Evolutionary conservation across 2,113 vertebrate species (phyloP).

Genomic region (Cercopithecus mona): DNA sequence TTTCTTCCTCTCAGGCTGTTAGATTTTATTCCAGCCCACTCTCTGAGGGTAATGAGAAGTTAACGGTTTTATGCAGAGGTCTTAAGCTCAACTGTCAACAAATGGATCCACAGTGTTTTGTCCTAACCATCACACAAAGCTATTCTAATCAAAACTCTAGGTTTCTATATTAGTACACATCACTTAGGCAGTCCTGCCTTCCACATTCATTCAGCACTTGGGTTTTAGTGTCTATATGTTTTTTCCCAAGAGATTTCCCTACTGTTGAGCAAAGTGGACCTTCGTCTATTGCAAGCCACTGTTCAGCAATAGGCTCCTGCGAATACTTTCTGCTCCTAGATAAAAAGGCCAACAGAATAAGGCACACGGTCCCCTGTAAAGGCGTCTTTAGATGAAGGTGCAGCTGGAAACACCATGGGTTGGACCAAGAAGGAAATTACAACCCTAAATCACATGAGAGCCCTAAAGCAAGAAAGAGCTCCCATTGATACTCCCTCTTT

Average conservation of each 20-base stretch:
- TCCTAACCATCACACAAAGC: not conserved
- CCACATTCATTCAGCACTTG: not conserved
- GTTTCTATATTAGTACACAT: not conserved
- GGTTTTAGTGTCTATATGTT: not conserved
- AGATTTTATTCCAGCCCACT: not conserved
- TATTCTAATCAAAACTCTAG: not conserved
- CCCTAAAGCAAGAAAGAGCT: not conserved
- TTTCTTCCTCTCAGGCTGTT: not conserved
- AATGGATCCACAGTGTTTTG: not conserved
- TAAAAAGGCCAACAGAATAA: not conserved
- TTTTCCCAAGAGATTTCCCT: not conserved
- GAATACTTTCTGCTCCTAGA: not conserved
- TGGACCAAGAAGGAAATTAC: not conserved
- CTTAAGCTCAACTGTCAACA: not conserved
- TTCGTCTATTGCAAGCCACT: not conserved
- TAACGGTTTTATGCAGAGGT: not conserved
- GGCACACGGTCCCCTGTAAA: not conserved
- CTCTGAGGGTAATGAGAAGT: not conserved
- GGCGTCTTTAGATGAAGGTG: not conserved
- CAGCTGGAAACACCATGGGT: not conserved
- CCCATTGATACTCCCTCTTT: not conserved
- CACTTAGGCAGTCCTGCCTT: not conserved
- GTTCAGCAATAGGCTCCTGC: not conserved
- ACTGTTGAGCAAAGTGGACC: not conserved
- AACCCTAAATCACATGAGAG: not conserved